Conservation (phyloP, 2,888 invertebrate genomes). For the Papilio elwesi region DNA sequence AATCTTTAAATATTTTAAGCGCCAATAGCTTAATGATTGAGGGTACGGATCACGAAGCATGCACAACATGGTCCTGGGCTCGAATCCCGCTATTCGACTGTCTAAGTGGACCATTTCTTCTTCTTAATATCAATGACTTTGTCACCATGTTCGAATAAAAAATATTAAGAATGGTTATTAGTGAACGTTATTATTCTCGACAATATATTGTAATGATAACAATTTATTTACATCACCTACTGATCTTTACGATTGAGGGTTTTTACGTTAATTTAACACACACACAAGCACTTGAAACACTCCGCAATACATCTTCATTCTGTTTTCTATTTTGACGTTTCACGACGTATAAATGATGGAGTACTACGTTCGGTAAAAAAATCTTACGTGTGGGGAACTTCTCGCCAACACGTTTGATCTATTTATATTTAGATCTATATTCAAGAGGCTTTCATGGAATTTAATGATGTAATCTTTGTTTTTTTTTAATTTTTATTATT, state of each 20-base stretch:
- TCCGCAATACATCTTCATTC: constrained; percentile 24
- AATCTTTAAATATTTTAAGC: too few relatives aligned
- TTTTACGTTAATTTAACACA: constrained; percentile 6
- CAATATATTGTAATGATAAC: not conserved
- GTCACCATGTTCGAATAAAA: too few relatives aligned
- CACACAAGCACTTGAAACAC: not conserved
- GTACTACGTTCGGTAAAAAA: not conserved
- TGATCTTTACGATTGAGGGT: constrained; percentile 11
- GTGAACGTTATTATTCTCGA: not conserved
- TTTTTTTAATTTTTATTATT: too few relatives aligned
- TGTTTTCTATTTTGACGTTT: constrained; percentile 18
- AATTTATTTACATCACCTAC: not conserved
- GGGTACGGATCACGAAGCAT: too few relatives aligned
- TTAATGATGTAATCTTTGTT: too few relatives aligned
- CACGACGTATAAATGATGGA: constrained; percentile 22
- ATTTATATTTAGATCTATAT: constrained; percentile 9
- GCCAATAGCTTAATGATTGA: too few relatives aligned
- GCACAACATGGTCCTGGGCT: too few relatives aligned
- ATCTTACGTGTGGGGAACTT: not conserved
- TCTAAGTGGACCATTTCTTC: too few relatives aligned
- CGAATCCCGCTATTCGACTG: too few relatives aligned
- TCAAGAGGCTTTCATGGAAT: not conserved
- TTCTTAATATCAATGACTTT: too few relatives aligned
- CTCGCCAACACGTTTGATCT: not conserved
- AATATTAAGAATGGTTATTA: not conserved